phyloP scores from a whole-genome alignment of 1,140 invertebrate genomes.

The Listronotus bonariensis region DNA sequence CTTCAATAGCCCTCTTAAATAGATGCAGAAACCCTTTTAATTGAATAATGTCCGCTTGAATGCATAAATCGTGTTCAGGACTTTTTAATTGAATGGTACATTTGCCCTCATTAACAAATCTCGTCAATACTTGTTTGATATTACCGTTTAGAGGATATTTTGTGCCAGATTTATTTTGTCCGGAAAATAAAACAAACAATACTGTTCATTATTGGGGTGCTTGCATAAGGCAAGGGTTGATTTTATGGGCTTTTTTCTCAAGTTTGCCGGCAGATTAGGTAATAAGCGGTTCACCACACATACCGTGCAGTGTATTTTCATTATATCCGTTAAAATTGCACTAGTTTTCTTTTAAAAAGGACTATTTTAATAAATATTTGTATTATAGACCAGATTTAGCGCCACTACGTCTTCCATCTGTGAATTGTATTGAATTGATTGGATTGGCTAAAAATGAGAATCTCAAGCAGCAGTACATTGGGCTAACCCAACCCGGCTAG shows the following conservation, averaged over 20 bases:
- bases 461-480: too few species aligned
- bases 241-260: constrained; percentile 59
- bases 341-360: too few species aligned
- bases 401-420: too few species aligned
- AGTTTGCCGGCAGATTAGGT: constrained; percentile 54
- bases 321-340: constrained; percentile 45
- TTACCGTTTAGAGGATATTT: constrained; percentile 71
- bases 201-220: constrained; percentile 62
- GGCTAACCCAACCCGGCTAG: too few species aligned
- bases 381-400: too few species aligned
- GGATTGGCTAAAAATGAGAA: too few species aligned
- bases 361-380: too few species aligned
- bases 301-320: constrained; percentile 72
- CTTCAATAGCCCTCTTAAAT: constrained; percentile 65
- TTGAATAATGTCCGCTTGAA: constrained; percentile 68
- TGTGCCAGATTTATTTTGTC: constrained; percentile 66
- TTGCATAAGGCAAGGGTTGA: constrained; percentile 69
- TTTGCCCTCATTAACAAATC: constrained; percentile 74
- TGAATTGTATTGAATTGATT: too few species aligned
- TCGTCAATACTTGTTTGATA: constrained; percentile 68
- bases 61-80: constrained; percentile 71
- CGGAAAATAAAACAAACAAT: constrained; percentile 69
- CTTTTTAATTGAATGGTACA: constrained; percentile 71
- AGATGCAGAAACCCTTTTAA: constrained; percentile 71
- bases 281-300: constrained; percentile 65